Evolutionary conservation across 2,888 invertebrate genomes (phyloP).

Genomic region (Caradrina kadenii): DNA sequence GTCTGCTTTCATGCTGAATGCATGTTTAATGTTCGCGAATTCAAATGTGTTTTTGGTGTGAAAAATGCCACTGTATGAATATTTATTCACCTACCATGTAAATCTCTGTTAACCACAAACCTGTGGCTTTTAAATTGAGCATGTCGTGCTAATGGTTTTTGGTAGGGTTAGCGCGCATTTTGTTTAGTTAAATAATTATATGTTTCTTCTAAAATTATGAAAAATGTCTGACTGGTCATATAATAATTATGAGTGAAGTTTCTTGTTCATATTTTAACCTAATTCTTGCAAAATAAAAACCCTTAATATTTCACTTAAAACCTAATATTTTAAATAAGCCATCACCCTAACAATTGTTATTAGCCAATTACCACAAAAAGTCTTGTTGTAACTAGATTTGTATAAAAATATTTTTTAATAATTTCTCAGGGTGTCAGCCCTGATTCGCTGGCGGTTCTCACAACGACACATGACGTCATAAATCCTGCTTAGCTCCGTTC

Average conservation of each 20-base stretch:
- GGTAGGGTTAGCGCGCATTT: slow-evolving; percentile 26
- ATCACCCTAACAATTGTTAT: no score
- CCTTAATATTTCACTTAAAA: no score
- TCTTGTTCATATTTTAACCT: no score
- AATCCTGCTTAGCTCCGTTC: slow-evolving; percentile 54
- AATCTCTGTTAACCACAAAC: slow-evolving; percentile 28
- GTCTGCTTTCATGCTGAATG: not conserved
- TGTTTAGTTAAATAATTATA: no score
- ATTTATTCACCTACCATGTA: slow-evolving; percentile 32
- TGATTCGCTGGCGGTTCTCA: slow-evolving; percentile 23
- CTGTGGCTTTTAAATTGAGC: slow-evolving; percentile 41
- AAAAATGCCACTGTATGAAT: slow-evolving; percentile 17
- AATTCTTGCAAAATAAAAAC: no score
- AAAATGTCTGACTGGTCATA: no score
- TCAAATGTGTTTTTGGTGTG: slow-evolving; percentile 12
- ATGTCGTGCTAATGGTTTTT: slow-evolving; percentile 42
- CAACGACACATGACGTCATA: slow-evolving; percentile 51
- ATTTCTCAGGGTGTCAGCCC: slow-evolving; percentile 30
- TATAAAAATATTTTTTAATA: not conserved
- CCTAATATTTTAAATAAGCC: no score
- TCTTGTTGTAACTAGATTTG: no score
- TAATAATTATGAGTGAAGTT: no score
- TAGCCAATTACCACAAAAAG: not conserved
- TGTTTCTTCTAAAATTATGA: no score
- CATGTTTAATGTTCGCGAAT: not conserved